Evolutionary conservation across 2,888 invertebrate species (phyloP), one percentile per base, ranked within the genome.

Genomic region (Bruchidius siliquastri): DNA sequence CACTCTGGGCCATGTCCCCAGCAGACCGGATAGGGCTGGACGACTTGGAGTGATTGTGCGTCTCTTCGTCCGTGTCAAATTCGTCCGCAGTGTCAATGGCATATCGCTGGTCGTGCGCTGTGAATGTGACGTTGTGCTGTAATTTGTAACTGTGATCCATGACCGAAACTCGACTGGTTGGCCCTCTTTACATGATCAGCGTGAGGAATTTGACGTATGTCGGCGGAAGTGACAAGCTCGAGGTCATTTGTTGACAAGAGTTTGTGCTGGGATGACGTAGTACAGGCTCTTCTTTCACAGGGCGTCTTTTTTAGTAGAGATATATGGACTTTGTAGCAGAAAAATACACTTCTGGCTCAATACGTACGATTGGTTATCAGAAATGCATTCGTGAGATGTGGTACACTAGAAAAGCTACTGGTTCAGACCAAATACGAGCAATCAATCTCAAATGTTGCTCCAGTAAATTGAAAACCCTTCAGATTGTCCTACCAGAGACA

Each of bases 1-100:
- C 77, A 72, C 80, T 80, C 21, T 71, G 21, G 22, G 75, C 72
- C 69, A 73, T 73, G 32, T 79, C 79, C 18, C 77, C 76, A 13
- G 73, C 73, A 68, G 77, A 75, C 32, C 75, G 72, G 8, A 76
- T 67, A 32, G 74, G 74, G 49, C 78, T 76, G 73, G 77, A 76
- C 69, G 22, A 18, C 21, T 18, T 49, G 6, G 49, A 71, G 22
- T 22, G 71, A 22, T 66, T 68, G 69, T 30, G 76, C 21, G n/a
- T 68, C 3, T 74, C 72, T 21, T 73, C 70, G 18, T 74, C 74
- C 3, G 72, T 73, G 20, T 71, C 72, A 10, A 68, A 21, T 10
- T 22, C 71, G 8, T 76, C 74, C 3, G 20, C 70, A 0, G 74
- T 74, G 22, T 76, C 74, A 21, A 73, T 67, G 49, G 21, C 71